Conservation (phyloP, 2,797 vertebrate genomes). For the Mormyrops boulengeri region DNA sequence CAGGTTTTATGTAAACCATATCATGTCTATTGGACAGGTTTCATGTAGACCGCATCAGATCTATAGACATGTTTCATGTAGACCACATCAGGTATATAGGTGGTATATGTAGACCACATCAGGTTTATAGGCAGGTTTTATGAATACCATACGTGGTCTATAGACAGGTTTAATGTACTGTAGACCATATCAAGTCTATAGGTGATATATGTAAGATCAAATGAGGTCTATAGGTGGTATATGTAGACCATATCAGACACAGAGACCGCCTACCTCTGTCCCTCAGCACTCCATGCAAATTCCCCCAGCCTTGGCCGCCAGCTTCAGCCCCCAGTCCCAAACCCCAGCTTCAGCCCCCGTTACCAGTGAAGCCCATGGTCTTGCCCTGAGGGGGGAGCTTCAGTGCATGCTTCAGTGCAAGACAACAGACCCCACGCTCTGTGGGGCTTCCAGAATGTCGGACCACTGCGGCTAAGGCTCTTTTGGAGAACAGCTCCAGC, state of each 20-base stretch:
- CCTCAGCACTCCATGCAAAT: constrained; percentile 27
- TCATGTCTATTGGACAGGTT: too few species aligned
- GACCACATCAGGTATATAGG: not conserved
- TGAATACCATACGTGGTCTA: too few species aligned
- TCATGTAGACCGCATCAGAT: not conserved
- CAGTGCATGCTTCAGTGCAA: constrained; percentile 47
- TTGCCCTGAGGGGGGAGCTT: constrained; percentile 24
- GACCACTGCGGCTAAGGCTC: constrained; percentile 7
- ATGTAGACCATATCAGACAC: not conserved
- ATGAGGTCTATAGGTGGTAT: not conserved
- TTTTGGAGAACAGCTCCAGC: not conserved
- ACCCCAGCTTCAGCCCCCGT: constrained; percentile 4
- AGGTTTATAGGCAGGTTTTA: not conserved
- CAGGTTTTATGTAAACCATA: too few species aligned
- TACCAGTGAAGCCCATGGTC: constrained; percentile 12
- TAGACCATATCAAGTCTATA: not conserved
- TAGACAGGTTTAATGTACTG: too few species aligned
- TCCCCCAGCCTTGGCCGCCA: not conserved
- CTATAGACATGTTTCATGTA: not conserved
- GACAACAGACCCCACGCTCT: constrained; percentile 25
- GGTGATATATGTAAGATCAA: not conserved
- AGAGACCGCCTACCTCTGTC: constrained; percentile 1
- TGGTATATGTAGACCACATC: not conserved
- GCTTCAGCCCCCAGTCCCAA: not conserved
- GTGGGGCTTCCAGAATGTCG: constrained; percentile 49